Conservation (phyloP, 2,113 vertebrate species). For the Strix aluco region DNA sequence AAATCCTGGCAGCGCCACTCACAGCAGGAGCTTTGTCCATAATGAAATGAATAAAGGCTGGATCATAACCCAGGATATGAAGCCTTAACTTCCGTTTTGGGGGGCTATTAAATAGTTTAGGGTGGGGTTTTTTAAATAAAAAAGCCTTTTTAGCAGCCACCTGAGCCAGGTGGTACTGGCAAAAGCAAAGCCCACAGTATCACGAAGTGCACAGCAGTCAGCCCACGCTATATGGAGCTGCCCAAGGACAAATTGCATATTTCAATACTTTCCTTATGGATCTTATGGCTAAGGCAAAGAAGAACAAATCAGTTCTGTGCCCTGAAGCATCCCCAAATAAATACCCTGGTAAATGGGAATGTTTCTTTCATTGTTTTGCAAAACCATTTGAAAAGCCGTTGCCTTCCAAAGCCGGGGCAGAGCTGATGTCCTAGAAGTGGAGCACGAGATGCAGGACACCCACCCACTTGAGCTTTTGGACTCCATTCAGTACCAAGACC, state of each 20-base stretch:
- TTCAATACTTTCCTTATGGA: rapidly evolving
- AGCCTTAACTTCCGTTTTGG: background rate
- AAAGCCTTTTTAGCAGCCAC: background rate
- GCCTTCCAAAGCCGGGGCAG: background rate
- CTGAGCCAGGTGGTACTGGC: background rate
- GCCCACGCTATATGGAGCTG: rapidly evolving
- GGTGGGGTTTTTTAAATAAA: background rate
- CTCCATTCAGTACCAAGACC: background rate
- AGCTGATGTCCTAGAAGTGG: background rate
- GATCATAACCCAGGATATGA: background rate
- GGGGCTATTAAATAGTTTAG: background rate
- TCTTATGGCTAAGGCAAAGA: background rate
- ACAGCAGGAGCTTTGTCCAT: background rate
- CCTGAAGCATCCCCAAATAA: background rate
- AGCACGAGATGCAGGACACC: background rate
- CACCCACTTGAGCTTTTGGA: background rate
- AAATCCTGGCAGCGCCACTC: background rate
- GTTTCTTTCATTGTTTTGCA: background rate
- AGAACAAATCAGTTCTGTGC: background rate
- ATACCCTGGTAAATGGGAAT: background rate
- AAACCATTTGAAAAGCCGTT: background rate
- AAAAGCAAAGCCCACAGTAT: background rate
- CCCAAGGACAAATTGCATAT: rapidly evolving
- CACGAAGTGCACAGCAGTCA: rapidly evolving
- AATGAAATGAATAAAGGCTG: background rate